These are phyloP conservation scores for Daphoenositta chrysoptera DNA, from an alignment of 2,113 vertebrate species.

Conservation along the genomic window DNA sequence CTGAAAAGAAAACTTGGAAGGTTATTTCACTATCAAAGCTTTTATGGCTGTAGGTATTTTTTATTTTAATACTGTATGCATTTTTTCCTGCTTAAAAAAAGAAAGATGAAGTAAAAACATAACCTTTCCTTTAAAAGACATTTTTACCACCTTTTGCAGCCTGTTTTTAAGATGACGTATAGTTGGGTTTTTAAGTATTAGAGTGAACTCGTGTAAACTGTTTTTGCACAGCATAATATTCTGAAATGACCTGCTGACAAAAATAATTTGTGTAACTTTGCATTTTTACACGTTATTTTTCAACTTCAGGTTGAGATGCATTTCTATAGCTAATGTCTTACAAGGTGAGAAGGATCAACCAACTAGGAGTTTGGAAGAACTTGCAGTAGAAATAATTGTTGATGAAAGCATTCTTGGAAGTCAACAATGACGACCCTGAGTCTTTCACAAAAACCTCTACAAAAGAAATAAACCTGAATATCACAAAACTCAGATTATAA, in stretches of 20 bases:
- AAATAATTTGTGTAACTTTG: neutral
- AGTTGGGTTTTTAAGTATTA: neutral
- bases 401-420: neutral
- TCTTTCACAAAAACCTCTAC: neutral
- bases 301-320: neutral
- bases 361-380: neutral
- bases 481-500: neutral
- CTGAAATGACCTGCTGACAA: neutral
- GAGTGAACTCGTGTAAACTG: neutral
- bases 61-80: neutral
- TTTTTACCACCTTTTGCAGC: neutral
- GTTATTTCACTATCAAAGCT: neutral
- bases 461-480: neutral
- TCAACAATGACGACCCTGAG: neutral
- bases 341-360: neutral
- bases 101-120: neutral
- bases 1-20: neutral
- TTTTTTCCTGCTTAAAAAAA: neutral
- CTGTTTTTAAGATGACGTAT: neutral
- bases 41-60: neutral
- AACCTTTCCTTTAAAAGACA: neutral
- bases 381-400: neutral
- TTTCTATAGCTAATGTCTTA: neutral
- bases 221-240: neutral
- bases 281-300: neutral